Evolutionary conservation across 2,113 vertebrate species (phyloP), one percentile per base, ranked within the genome.

Genomic region (Burhinus oedicnemus): DNA sequence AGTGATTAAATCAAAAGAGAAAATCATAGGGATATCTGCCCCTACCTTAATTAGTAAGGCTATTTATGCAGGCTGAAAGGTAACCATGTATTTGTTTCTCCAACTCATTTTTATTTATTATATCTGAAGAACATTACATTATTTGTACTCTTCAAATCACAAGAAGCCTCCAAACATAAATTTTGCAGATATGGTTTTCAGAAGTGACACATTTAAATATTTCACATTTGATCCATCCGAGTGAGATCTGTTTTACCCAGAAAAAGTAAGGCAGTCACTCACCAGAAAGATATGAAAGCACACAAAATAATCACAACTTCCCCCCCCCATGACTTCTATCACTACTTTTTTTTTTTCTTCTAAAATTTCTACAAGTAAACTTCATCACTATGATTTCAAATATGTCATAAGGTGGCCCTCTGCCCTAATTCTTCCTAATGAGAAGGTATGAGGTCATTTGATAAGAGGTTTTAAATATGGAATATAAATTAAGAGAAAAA

Each of bases 31-130:
- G 36, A 58, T 72, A 93, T 66, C 42, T 93, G 85, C 82, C 83
- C 49, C 66, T 87, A 65, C 54, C 54, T 88, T 86, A 83, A 88
- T 88, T 83, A 91, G 44, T 18, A 88, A 80, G 40, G 19, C 22
- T 83, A 52, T 70, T 78, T 80, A 93, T 51, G 57, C 74, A 93
- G 34, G 54, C 58, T 88, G 62, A 79, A 94, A 93, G 44, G 54
- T 70, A 92, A 75, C 27, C 49, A 75, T 32, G 47, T 42, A 18
- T 62, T 90, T 79, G 25, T 91, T 89, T 90, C 80, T 80, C 70
- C 40, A 89, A 36, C 82, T 93, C 55, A 79, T 89, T 94, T 90
- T 55, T 88, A 86, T 83, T 89, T 77, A 88, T 79, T 77, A 71
- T 36, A 83, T 21, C 47, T 40, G 38, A 71, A 89, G 16, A 82